phyloP scores from a whole-genome alignment of 1,140 invertebrate genomes.

The Lethrus apterus region DNA sequence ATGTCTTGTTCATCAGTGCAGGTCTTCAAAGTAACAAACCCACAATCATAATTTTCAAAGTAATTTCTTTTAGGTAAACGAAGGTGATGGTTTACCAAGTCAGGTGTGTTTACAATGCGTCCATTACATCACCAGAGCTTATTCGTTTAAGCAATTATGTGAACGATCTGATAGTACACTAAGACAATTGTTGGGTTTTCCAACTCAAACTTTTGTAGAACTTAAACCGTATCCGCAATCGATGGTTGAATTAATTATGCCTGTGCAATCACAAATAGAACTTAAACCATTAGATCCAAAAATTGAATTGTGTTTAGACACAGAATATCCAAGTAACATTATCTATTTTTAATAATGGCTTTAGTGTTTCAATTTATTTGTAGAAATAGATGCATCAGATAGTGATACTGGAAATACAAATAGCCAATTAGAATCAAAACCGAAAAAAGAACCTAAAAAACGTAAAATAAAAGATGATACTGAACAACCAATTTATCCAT shows the following conservation, averaged over 20 bases:
- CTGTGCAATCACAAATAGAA: background rate
- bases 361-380: background rate
- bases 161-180: constrained; percentile 38
- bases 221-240: background rate
- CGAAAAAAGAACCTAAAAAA: constrained; percentile 36
- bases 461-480: constrained; percentile 30
- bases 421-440: constrained; percentile 19
- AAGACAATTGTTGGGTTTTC: constrained; percentile 25
- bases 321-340: too few species aligned
- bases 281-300: background rate
- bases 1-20: constrained; percentile 25
- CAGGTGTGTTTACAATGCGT: constrained; percentile 42
- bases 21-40: background rate
- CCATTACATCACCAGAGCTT: constrained; percentile 38
- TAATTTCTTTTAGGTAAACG: constrained; percentile 31
- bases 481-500: constrained; percentile 26
- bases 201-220: constrained; percentile 2
- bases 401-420: too few species aligned
- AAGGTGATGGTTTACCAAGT: constrained; percentile 41
- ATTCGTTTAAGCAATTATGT: constrained; percentile 41
- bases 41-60: constrained; percentile 4
- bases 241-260: background rate
- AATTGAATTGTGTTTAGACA: background rate
- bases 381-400: background rate
- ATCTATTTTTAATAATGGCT: too few species aligned